phyloP scores from a whole-genome alignment of 2,888 invertebrate species.

The Drosophila lacicola region DNA sequence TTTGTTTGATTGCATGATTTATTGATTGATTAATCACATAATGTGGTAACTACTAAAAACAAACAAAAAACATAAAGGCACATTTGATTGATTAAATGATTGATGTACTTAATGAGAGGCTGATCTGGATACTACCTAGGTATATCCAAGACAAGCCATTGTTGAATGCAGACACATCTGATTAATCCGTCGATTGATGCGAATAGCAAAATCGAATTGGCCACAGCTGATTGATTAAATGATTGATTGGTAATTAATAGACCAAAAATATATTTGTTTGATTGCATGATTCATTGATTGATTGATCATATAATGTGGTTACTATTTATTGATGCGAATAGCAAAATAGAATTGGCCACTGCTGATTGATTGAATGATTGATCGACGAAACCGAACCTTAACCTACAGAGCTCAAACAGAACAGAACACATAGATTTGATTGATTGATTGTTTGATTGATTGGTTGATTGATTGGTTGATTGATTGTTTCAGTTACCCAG shows the following conservation, averaged over 20 bases:
- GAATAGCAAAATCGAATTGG: too few species aligned
- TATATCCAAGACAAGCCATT: too few species aligned
- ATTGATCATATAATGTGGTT: too few species aligned
- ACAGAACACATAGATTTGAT: not conserved
- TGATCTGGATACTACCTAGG: not conserved
- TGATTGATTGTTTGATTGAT: conserved; percentile 26
- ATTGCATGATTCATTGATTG: too few species aligned
- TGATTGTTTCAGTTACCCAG: conserved; percentile 32
- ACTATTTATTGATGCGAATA: too few species aligned
- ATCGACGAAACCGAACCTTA: not conserved
- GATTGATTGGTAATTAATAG: conserved; percentile 5
- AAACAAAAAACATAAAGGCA: not conserved
- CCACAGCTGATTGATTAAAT: not conserved
- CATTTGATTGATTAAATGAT: not conserved
- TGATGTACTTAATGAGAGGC: not conserved
- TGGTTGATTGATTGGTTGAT: conserved; percentile 29
- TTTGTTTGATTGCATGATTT: too few species aligned
- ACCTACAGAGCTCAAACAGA: conserved; percentile 6
- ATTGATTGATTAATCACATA: too few species aligned
- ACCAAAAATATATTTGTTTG: too few species aligned
- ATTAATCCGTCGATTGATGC: too few species aligned
- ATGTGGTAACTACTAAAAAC: not conserved
- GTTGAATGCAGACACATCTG: too few species aligned
- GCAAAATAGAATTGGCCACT: not conserved
- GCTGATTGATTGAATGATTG: conserved; percentile 3